Conservation (phyloP, 2,113 vertebrate genomes). For the Bettongia penicillata region DNA sequence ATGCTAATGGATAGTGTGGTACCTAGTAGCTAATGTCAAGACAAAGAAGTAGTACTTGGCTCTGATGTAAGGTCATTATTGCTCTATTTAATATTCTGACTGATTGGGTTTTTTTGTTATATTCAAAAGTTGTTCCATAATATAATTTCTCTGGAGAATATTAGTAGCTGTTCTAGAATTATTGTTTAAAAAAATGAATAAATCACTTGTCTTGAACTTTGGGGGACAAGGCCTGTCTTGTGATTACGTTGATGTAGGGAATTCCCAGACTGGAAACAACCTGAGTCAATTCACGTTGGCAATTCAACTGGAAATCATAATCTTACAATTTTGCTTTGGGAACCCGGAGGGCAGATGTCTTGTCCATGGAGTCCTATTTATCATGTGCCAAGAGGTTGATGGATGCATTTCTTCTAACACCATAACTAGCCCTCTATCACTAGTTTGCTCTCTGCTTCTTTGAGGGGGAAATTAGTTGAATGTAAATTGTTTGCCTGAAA, state of each 20-base stretch:
- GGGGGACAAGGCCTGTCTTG: neutral
- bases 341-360: neutral
- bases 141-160: neutral
- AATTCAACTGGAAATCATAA: neutral
- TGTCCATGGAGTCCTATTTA: neutral
- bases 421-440: neutral
- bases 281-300: neutral
- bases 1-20: neutral
- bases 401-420: neutral
- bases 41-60: neutral
- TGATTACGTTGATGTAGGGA: neutral
- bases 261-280: neutral
- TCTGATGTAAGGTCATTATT: neutral
- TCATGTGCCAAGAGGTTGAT: neutral
- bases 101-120: neutral
- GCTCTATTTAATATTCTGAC: neutral
- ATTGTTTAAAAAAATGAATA: neutral
- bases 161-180: neutral
- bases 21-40: neutral
- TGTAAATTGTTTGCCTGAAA: neutral
- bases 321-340: neutral
- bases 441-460: neutral
- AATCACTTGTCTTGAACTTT: neutral
- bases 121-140: neutral
- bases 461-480: neutral